Conservation (phyloP, 2,888 invertebrate genomes). For the Hyposoter didymator region DNA sequence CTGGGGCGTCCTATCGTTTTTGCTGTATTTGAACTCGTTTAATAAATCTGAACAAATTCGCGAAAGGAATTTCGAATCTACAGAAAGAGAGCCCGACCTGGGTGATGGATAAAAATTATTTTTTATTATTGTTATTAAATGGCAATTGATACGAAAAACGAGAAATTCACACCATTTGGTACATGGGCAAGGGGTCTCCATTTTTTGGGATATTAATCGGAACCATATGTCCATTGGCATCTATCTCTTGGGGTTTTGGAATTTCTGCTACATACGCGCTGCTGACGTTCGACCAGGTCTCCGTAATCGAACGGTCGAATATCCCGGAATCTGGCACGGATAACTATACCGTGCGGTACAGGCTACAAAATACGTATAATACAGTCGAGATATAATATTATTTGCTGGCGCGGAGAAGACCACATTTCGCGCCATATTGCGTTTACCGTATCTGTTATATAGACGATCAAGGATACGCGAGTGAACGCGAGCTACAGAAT, state of each 20-base stretch:
- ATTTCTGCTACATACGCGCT: constrained; percentile 1
- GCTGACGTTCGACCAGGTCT: constrained; percentile 40
- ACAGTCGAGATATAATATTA: constrained; percentile 59
- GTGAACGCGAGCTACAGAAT: constrained; percentile 42
- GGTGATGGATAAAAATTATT: too few relatives aligned
- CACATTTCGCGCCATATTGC: constrained; percentile 53
- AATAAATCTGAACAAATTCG: too few relatives aligned
- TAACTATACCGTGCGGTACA: constrained; percentile 9
- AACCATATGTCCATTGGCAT: background rate
- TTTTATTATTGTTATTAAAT: too few relatives aligned
- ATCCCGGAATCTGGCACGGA: constrained; percentile 55
- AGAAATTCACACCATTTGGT: too few relatives aligned
- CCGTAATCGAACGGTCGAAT: constrained; percentile 47
- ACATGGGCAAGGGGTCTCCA: too few relatives aligned
- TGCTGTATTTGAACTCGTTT: too few relatives aligned
- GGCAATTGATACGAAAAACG: too few relatives aligned
- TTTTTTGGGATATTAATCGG: background rate
- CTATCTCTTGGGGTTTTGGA: background rate
- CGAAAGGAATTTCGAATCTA: background rate
- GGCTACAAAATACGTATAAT: constrained; percentile 43
- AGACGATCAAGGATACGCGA: constrained; percentile 38
- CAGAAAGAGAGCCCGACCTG: too few relatives aligned
- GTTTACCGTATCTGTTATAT: constrained; percentile 43
- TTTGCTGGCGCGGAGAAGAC: constrained; percentile 50
- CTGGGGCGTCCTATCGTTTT: too few relatives aligned